These are phyloP conservation scores for Leptopilina clavipes DNA, from an alignment of 1,140 invertebrate genomes.

Conservation along the genomic window DNA sequence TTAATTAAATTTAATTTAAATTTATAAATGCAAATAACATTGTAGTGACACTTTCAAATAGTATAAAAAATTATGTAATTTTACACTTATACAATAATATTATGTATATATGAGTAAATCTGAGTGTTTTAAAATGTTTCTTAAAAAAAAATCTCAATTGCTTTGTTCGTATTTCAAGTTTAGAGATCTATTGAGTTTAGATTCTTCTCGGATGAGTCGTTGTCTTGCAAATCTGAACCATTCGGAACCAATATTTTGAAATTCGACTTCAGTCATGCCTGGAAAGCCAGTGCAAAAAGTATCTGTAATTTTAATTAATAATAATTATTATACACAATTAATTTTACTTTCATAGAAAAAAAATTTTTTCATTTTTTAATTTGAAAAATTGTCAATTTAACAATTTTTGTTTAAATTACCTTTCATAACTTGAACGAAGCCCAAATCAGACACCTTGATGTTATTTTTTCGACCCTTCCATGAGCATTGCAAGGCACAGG, in stretches of 20 bases:
- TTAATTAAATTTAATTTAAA: too few species aligned
- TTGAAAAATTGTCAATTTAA: too few species aligned
- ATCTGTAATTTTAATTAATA: neutral
- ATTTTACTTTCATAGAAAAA: neutral
- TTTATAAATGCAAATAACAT: too few species aligned
- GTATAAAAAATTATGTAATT: too few species aligned
- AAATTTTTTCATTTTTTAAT: too few species aligned
- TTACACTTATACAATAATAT: too few species aligned
- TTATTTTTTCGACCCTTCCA: conserved; percentile 25
- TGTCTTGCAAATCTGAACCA: conserved; percentile 23
- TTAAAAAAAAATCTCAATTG: neutral
- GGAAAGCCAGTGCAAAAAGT: neutral
- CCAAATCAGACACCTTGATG: conserved; percentile 11
- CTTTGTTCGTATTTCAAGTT: neutral
- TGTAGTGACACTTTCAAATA: too few species aligned
- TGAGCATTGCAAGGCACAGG: conserved; percentile 16
- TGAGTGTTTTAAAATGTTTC: too few species aligned
- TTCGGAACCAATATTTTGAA: conserved; percentile 20
- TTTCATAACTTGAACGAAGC: conserved; percentile 6
- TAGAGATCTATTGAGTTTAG: neutral
- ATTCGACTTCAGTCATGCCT: conserved; percentile 15
- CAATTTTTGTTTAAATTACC: neutral
- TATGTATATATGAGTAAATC: too few species aligned
- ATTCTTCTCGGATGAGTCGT: conserved; percentile 18
- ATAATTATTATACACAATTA: neutral